A percentile compares a stretch with the other conserved stretches of the same genome.
Conservation (phyloP, 2,888 invertebrate species). For the Scelioninae gen. 2 region DNA sequence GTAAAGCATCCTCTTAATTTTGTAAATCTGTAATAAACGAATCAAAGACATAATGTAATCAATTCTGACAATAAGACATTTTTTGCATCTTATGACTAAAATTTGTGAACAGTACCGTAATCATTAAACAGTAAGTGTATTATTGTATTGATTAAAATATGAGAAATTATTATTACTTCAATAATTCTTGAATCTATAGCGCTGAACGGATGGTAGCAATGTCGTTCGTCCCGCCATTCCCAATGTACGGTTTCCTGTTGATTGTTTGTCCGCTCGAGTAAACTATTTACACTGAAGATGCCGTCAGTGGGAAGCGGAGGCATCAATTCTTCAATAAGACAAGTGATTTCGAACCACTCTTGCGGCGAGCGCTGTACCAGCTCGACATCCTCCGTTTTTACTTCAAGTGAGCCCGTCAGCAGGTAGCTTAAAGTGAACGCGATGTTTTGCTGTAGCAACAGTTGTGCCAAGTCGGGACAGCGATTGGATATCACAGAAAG, state of each 20-base stretch:
- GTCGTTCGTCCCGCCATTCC: conserved; percentile 98
- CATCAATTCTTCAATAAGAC: conserved; percentile 97
- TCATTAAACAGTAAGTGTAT: too few species aligned
- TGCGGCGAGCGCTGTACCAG: conserved; percentile 94
- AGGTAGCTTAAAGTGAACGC: conserved; percentile 96
- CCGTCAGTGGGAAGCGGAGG: conserved; percentile 96
- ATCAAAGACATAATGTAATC: too few species aligned
- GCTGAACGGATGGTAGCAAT: conserved; percentile 92
- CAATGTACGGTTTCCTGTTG: conserved; percentile 88
- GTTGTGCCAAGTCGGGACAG: conserved; percentile 95
- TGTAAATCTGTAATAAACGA: too few species aligned
- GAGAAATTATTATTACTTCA: conserved; percentile 80
- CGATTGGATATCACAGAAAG: conserved; percentile 96
- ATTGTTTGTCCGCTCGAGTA: conserved; percentile 86
- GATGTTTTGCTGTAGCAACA: conserved; percentile 94
- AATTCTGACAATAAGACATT: too few species aligned
- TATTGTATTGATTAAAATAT: too few species aligned
- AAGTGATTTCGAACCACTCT: conserved; percentile 97
- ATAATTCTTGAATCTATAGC: conserved; percentile 95
- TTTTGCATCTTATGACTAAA: too few species aligned
- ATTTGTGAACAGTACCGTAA: too few species aligned
- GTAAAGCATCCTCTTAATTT: too few species aligned
- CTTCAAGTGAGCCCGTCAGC: conserved; percentile 90
- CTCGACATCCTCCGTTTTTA: conserved; percentile 83
- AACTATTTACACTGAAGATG: conserved; percentile 93